Base-by-base conservation (phyloP, 2,888 invertebrate genomes). In the Nomada fucata region DNA sequence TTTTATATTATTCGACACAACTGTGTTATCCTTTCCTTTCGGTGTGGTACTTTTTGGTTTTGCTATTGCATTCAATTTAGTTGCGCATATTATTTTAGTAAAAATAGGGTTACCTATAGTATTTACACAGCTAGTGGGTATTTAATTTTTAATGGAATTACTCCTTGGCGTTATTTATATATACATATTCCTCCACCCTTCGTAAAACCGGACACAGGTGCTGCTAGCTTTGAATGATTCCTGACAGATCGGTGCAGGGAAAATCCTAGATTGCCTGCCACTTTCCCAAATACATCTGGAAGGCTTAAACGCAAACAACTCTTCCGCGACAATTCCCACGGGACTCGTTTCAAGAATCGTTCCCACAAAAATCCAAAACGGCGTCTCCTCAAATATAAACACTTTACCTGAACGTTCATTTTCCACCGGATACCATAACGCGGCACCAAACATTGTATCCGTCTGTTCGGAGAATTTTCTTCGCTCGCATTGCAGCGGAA, bases 311-410 rank as follows among this genome's bases (percentile, higher is more conserved):
- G 69, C 77, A 85, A 85, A 82, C 77, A 83, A 80, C 29, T 82
- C 76, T 75, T 88, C 55, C 76, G 42, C 53, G 23, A n/a, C 52
- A 68, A 44, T 85, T 84, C 87, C 64, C 87, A 87, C 80, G 84
- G 57, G 52, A 59, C 57, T 79, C 69, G 60, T 69, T 74, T 76
- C 64, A 29, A 70, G 29, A 74, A 72, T 65, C 52, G n/a, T 23
- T 1, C 23, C 55, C 42, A 42, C 29, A 9, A 36, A 20, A 59
- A 59, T 18, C 29, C 2, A 36, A 20, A 59, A 53, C 13, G n/a
- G 13, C 36, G 36, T 42, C n/a, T n/a, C 23, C 26, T 11, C 20
- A 10, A 26, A 57, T 11, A 53, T n/a, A n/a, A 53, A 67, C 9
- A 15, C 26, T 7, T 20, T 18, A 64, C 18, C 13, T 36, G n/a